phyloP scores from a whole-genome alignment of 2,797 vertebrate genomes.

The Telmatherina bonti region DNA sequence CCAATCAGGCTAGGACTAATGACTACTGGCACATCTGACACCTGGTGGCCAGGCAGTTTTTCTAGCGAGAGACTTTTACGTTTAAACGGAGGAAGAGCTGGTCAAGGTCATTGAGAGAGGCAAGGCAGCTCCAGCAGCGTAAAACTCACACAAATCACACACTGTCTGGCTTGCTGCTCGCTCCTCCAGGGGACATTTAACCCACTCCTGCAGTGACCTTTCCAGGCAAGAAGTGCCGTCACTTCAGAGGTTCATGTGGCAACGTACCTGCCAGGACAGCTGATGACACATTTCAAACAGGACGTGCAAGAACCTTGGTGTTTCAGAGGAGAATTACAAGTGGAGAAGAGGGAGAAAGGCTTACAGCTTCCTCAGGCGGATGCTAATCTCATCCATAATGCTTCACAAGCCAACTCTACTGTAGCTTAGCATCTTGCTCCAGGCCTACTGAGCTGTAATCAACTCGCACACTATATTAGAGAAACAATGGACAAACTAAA shows the following conservation, averaged over 20 bases:
- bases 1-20: conserved; percentile 77
- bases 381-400: conserved; percentile 54
- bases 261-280: conserved; percentile 76
- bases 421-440: conserved; percentile 33
- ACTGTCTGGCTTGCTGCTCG: conserved; percentile 53
- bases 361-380: conserved; percentile 61
- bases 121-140: conserved; percentile 63
- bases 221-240: conserved; percentile 71
- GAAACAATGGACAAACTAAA: conserved; percentile 13
- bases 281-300: conserved; percentile 79
- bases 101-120: conserved; percentile 74
- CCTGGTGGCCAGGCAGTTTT: conserved; percentile 64
- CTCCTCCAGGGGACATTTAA: conserved; percentile 75
- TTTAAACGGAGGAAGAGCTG: conserved; percentile 72
- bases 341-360: conserved; percentile 42
- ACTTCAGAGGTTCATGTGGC: conserved; percentile 76
- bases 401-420: conserved; percentile 36
- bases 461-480: conserved; percentile 18
- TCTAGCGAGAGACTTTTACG: conserved; percentile 73
- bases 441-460: conserved; percentile 37
- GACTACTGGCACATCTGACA: conserved; percentile 75
- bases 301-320: conserved; percentile 59
- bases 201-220: conserved; percentile 75
- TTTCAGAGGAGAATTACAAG: conserved; percentile 61
- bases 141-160: conserved; percentile 73